phyloP scores from a whole-genome alignment of 1,140 invertebrate species.

The Zaprionus ornatus region DNA sequence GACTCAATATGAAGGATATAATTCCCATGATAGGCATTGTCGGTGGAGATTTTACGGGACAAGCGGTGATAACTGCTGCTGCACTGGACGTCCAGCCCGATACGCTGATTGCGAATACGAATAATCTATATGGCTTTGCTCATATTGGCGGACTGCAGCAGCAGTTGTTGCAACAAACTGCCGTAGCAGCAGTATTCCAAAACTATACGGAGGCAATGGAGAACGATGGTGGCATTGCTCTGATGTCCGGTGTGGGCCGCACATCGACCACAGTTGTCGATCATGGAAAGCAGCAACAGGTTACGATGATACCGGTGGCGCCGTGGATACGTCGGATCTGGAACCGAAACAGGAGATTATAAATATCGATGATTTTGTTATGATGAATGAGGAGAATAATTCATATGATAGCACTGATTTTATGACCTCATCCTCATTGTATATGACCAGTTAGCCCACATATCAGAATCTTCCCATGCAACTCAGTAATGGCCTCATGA shows the following conservation, averaged over 20 bases:
- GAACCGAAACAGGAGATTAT: slow-evolving; percentile 81
- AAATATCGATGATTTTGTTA: slow-evolving; percentile 82
- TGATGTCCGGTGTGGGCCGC: slow-evolving; percentile 39
- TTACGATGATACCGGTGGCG: slow-evolving; percentile 63
- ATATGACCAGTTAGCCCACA: slow-evolving; percentile 62
- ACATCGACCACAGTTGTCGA: slow-evolving; percentile 56
- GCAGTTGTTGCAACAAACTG: slow-evolving; percentile 72
- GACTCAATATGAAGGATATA: slow-evolving; percentile 69
- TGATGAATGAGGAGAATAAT: slow-evolving; percentile 82
- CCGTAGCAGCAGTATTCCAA: slow-evolving; percentile 72
- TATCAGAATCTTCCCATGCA: slow-evolving; percentile 69
- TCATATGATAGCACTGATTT: slow-evolving; percentile 84
- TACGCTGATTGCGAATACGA: slow-evolving; percentile 73
- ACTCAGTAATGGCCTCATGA: slow-evolving; percentile 59
- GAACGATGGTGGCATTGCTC: slow-evolving; percentile 52
- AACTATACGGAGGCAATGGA: slow-evolving; percentile 75
- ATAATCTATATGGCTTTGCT: slow-evolving; percentile 78
- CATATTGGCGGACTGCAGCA: slow-evolving; percentile 79
- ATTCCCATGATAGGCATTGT: slow-evolving; percentile 84
- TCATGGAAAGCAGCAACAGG: slow-evolving; percentile 68
- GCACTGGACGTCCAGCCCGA: slow-evolving; percentile 70
- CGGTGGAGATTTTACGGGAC: slow-evolving; percentile 81
- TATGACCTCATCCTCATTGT: slow-evolving; percentile 72
- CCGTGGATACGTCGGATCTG: slow-evolving; percentile 61
- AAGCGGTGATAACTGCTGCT: slow-evolving; percentile 70